These are phyloP conservation scores for Spilosoma lubricipeda DNA, from an alignment of 2,888 invertebrate species.

Conservation along the genomic window DNA sequence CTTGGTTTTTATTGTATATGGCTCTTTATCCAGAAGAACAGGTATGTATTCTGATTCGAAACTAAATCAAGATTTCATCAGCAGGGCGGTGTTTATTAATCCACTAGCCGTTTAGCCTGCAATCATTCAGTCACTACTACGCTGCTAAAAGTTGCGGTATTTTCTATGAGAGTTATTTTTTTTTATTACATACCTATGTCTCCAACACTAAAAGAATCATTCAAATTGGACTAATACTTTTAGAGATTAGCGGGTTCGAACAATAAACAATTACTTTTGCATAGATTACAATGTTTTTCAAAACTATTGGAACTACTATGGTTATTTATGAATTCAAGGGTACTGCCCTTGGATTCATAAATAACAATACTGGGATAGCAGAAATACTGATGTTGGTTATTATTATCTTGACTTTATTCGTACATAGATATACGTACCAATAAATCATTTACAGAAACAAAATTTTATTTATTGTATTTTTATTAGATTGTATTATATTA, in stretches of 20 bases:
- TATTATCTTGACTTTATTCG: too few species aligned
- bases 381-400: neutral
- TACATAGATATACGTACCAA: too few species aligned
- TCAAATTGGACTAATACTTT: neutral
- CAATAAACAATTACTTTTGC: neutral
- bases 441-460: too few species aligned
- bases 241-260: neutral
- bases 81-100: neutral
- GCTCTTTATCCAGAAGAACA: slow-evolving; percentile 89
- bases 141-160: neutral
- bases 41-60: slow-evolving; percentile 65
- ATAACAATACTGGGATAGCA: neutral
- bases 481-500: too few species aligned
- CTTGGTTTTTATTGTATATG: slow-evolving; percentile 94
- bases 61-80: neutral
- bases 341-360: neutral
- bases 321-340: too few species aligned
- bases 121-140: too few species aligned
- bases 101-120: too few species aligned
- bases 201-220: neutral
- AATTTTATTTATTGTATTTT: too few species aligned
- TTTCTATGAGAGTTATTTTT: neutral
- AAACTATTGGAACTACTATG: too few species aligned
- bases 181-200: neutral
- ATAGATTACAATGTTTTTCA: neutral